Evolutionary conservation across 2,113 vertebrate species (phyloP), one percentile per base, ranked within the genome.

Genomic region (Morone saxatilis): DNA sequence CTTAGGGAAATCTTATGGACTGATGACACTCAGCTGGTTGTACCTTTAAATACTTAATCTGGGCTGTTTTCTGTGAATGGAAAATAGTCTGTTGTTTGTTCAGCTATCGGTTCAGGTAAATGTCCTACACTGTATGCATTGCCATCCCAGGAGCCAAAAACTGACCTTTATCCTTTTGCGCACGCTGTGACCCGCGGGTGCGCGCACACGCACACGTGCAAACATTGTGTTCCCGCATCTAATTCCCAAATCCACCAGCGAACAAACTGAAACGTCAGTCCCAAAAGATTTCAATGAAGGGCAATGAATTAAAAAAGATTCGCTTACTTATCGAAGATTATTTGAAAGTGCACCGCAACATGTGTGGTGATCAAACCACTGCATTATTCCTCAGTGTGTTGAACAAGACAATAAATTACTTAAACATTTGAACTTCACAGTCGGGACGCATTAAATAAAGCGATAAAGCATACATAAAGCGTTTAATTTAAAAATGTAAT

Each of bases 161-260:
- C 0, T 78, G 71, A 93, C 89, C 85, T 91, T 91, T 87, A 88
- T 75, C 81, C 78, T 54, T 57, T 47, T 53, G 36, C 38, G n/a
- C 31, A 31, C 77, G 63, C n/a, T 41, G 0, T 56, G 45, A 84
- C 43, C 17, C 8, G 20, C 40, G 14, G 45, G 12, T 8, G 22
- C 20, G 5, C 48, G 9, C 41, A 47, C 1, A 25, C 4, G 53
- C 10, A 40, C 72, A 63, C 74, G 62, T 22, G 62, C 59, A 80
- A 73, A 57, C 59, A 25, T 1, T 16, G 47, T 22, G 79, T 36
- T 25, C 38, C 7, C 3, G 20, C 51, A 65, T 36, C 14, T 19
- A 17, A 41, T 7, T 25, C 25, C 13, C 17, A n/a, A 69, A 31
- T 14, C 1, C 9, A 12, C 2, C 16, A 57, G 31, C 5, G 53